A percentile compares a stretch with the other conserved stretches of the same genome.
Conservation (phyloP, 2,797 vertebrate genomes). For the Smutsia temminckii region DNA sequence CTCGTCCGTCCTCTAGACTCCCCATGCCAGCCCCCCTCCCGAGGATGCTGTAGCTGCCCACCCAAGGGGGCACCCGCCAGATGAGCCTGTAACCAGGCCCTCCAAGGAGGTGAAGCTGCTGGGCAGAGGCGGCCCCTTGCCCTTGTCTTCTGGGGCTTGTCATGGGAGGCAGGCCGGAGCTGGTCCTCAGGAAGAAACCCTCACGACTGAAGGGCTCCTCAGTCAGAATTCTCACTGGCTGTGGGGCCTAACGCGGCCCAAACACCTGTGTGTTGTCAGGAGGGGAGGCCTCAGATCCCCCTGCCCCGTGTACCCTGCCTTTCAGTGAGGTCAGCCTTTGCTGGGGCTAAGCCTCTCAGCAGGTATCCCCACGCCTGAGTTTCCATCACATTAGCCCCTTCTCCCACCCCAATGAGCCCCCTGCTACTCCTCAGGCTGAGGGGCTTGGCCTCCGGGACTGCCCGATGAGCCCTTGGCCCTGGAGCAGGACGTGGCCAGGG, state of each 20-base stretch:
- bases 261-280: not conserved
- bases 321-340: not conserved
- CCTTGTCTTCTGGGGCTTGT: not conserved
- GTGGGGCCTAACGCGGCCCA: not conserved
- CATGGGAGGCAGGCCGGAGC: not conserved
- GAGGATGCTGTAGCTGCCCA: not conserved
- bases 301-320: not conserved
- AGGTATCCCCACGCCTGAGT: not conserved
- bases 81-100: not conserved
- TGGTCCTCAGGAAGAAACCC: not conserved
- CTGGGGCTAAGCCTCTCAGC: not conserved
- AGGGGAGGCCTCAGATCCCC: not conserved
- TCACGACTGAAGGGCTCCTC: not conserved
- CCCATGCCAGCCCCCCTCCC: not conserved
- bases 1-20: not conserved
- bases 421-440: fast-evolving
- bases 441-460: not conserved
- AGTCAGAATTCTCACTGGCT: not conserved
- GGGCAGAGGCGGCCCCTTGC: not conserved
- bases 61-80: not conserved
- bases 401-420: fast-evolving
- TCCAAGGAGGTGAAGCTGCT: not conserved
- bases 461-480: not conserved
- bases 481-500: not conserved
- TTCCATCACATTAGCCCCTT: not conserved